These are phyloP conservation scores for Chloroceryle aenea DNA, from an alignment of 2,113 vertebrate species.

Conservation along the genomic window DNA sequence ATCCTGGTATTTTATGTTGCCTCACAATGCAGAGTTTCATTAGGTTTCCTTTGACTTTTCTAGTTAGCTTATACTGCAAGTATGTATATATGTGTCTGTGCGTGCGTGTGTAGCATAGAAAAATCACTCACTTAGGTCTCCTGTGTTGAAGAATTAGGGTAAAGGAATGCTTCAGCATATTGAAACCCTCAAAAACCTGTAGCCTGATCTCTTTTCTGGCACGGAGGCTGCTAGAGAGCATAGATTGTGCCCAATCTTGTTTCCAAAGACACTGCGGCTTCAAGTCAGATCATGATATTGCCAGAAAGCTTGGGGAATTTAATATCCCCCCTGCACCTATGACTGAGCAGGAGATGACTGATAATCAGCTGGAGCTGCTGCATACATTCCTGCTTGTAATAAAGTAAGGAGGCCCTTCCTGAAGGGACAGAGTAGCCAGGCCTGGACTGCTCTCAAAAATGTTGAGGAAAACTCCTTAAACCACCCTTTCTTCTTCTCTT, in stretches of 20 bases:
- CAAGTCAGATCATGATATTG: not conserved
- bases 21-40: not conserved
- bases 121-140: not conserved
- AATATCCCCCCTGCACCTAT: slow-evolving; percentile 46
- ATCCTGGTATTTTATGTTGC: not conserved
- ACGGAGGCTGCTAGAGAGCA: not conserved
- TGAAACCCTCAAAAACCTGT: slow-evolving; percentile 16
- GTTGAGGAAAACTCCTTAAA: not conserved
- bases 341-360: slow-evolving; percentile 27
- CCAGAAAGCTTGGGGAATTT: slow-evolving; percentile 34
- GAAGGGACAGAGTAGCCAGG: not conserved
- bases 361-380: not conserved
- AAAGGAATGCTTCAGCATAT: slow-evolving; percentile 30
- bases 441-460: slow-evolving; percentile 27
- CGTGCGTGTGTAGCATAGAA: not conserved
- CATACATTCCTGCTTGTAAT: slow-evolving; percentile 1
- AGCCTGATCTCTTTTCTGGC: slow-evolving; percentile 39
- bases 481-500: not conserved
- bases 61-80: not conserved
- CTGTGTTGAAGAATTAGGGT: not conserved
- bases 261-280: not conserved
- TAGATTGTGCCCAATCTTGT: not conserved
- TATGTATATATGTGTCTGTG: too few relatives aligned
- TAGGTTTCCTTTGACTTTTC: not conserved
- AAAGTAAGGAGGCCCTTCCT: slow-evolving; percentile 8